Percentiles rank a stretch among this genome's conserved stretches.
phyloP scores from a whole-genome alignment of 2,888 invertebrate genomes.

The Zaprionus lineosus region DNA sequence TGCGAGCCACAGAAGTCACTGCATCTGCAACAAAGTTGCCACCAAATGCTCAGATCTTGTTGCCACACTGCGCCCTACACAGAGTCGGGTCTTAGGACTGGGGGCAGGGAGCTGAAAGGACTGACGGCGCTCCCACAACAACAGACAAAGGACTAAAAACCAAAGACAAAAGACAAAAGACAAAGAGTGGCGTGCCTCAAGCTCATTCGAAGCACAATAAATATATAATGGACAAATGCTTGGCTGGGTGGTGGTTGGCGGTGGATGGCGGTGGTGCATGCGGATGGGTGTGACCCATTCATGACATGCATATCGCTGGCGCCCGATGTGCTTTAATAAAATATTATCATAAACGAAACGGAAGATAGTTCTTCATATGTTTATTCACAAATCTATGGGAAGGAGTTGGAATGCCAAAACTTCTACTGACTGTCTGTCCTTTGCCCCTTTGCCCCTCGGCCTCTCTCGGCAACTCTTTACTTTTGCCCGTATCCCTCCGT shows the following conservation, averaged over 20 bases:
- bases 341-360: constrained; percentile 74
- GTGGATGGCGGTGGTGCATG: too few relatives aligned
- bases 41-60: background rate
- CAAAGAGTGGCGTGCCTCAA: constrained; percentile 10
- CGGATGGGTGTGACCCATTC: constrained; percentile 25
- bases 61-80: too few relatives aligned
- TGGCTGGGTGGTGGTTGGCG: constrained; percentile 45
- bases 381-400: constrained; percentile 49
- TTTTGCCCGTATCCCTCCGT: background rate
- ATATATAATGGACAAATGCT: constrained; percentile 58
- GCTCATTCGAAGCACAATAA: constrained; percentile 48
- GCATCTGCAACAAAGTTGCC: constrained; percentile 50
- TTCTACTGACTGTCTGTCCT: constrained; percentile 29
- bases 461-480: constrained; percentile 44
- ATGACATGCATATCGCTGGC: constrained; percentile 5
- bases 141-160: background rate
- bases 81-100: too few relatives aligned
- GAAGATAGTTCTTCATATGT: constrained; percentile 72
- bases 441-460: constrained; percentile 43
- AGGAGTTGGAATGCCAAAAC: constrained; percentile 26
- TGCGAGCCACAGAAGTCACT: constrained; percentile 63
- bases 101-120: background rate
- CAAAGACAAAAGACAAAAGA: constrained; percentile 26
- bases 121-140: background rate
- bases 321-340: constrained; percentile 60